A percentile compares a stretch with the other conserved stretches of the same genome.
These are phyloP conservation scores for Paradoxurus hermaphroditus DNA, from an alignment of 2,113 vertebrate species.

Conservation along the genomic window DNA sequence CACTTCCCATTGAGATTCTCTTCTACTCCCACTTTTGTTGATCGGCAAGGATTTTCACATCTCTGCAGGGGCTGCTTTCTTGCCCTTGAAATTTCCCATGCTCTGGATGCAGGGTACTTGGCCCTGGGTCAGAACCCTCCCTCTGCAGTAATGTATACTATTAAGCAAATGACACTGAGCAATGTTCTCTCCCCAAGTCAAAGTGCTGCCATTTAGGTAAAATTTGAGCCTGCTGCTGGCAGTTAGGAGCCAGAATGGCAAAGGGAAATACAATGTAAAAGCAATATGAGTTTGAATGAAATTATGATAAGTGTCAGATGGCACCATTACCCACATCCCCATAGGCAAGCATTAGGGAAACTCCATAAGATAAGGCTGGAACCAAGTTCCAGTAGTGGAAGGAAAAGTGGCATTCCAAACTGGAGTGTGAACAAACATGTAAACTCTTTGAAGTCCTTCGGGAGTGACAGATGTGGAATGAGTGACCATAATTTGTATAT, in stretches of 20 bases:
- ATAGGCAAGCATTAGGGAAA: slow-evolving; percentile 81
- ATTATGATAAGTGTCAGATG: slow-evolving; percentile 86
- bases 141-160: slow-evolving; percentile 80
- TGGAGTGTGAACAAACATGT: slow-evolving; percentile 21
- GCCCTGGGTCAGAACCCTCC: slow-evolving; percentile 75
- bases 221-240: slow-evolving; percentile 84
- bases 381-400: slow-evolving; percentile 73
- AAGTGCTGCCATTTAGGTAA: slow-evolving; percentile 84
- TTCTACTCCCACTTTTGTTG: not conserved
- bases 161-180: slow-evolving; percentile 85
- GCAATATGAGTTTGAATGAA: slow-evolving; percentile 84
- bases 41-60: slow-evolving; percentile 61
- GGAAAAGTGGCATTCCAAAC: slow-evolving; percentile 61
- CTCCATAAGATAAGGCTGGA: slow-evolving; percentile 75
- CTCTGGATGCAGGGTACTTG: slow-evolving; percentile 65
- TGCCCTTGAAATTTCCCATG: slow-evolving; percentile 80
- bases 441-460: slow-evolving; percentile 68
- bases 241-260: slow-evolving; percentile 82
- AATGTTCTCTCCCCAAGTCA: slow-evolving; percentile 80
- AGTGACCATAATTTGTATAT: not conserved
- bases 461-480: not conserved
- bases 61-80: slow-evolving; percentile 45
- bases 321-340: slow-evolving; percentile 80
- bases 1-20: not conserved
- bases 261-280: slow-evolving; percentile 83